Conservation (phyloP, 2,113 vertebrate genomes). For the human (Homo sapiens) region GRCh38 chr7:78685001-78685500, state of each 20-base stretch:
- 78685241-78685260: neutral
- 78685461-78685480: neutral
- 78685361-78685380: slow-evolving; percentile 1
- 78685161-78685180: neutral
- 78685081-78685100: neutral
- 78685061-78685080: neutral
- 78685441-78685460: slow-evolving; percentile 41
- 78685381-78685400: slow-evolving; percentile 41
- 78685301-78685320: neutral
- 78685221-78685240: slow-evolving; percentile 31
- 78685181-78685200: neutral
- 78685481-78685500: neutral
- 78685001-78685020: neutral
- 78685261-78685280: slow-evolving; percentile 57
- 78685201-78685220: neutral
- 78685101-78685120: neutral
- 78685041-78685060: neutral
- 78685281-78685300: slow-evolving; percentile 21
- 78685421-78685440: slow-evolving; percentile 42
- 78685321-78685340: neutral
- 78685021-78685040: neutral
- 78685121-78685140: slow-evolving; percentile 3
- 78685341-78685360: slow-evolving; percentile 3
- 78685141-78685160: neutral
- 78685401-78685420: slow-evolving; percentile 58